Conservation (phyloP, 2,797 vertebrate species). For the Amphiprion clarkii region DNA sequence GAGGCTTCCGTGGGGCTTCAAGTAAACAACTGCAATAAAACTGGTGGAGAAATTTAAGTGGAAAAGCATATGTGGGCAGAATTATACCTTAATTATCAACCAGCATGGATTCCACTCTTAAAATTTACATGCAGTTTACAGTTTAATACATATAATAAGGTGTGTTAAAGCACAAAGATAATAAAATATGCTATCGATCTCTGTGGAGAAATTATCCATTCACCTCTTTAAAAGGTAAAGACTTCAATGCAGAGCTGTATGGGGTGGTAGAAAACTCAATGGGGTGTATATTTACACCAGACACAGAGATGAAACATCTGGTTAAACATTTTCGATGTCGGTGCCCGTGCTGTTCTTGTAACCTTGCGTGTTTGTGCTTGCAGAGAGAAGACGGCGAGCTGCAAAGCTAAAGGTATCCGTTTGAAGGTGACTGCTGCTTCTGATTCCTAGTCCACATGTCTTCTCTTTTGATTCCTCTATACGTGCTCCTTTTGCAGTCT, state of each 20-base stretch:
- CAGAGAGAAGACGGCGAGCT: conserved; percentile 27
- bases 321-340: conserved; percentile 19
- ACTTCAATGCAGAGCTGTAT: background rate
- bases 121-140: too few relatives aligned
- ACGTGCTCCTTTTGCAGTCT: conserved; percentile 23
- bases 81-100: too few relatives aligned
- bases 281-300: conserved; percentile 16
- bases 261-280: conserved; percentile 15
- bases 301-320: conserved; percentile 27
- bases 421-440: conserved; percentile 66
- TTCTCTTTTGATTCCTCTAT: conserved; percentile 44
- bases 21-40: conserved; percentile 10
- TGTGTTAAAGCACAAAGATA: background rate
- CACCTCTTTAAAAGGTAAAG: background rate
- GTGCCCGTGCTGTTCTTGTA: conserved; percentile 15
- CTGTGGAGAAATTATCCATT: background rate
- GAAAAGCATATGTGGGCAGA: too few relatives aligned
- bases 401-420: conserved; percentile 38
- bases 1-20: conserved; percentile 6
- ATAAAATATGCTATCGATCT: background rate
- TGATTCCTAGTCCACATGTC: conserved; percentile 43
- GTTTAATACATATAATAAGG: too few relatives aligned
- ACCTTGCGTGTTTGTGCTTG: conserved; percentile 27
- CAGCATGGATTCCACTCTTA: too few relatives aligned
- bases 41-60: too few relatives aligned